Conservation (phyloP, 2,113 vertebrate genomes). For the Heterotilapia buettikoferi region DNA sequence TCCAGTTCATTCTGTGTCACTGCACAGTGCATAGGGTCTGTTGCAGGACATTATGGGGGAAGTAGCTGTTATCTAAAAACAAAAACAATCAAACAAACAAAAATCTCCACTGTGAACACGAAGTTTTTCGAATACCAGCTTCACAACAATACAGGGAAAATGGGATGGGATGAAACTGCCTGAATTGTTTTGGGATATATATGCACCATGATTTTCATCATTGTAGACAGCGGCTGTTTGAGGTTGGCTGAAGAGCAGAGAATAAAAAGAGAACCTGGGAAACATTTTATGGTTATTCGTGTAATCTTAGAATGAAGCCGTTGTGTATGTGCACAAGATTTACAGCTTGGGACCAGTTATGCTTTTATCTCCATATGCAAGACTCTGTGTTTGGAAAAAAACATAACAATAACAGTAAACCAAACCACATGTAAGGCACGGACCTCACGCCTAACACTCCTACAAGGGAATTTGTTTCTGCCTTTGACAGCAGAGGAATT, state of each 20-base stretch:
- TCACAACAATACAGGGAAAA: not conserved
- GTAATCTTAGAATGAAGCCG: not conserved
- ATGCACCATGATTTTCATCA: not conserved
- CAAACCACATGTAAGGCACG: conserved; percentile 17
- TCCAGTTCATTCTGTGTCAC: not conserved
- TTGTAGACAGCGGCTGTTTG: not conserved
- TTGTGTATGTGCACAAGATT: not conserved
- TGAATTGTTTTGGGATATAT: not conserved
- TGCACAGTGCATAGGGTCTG: not conserved
- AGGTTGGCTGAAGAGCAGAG: not conserved
- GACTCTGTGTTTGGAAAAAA: conserved; percentile 24
- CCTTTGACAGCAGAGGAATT: conserved; percentile 61
- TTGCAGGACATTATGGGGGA: not conserved
- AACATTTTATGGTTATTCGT: not conserved
- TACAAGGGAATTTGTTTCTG: conserved; percentile 64
- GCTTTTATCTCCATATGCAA: conserved; percentile 19
- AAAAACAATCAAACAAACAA: not conserved
- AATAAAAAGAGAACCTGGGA: not conserved
- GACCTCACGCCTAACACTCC: conserved; percentile 63
- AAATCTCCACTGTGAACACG: not conserved
- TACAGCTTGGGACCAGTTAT: not conserved
- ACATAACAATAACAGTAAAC: conserved; percentile 22
- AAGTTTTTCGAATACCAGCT: accelerated
- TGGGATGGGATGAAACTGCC: not conserved
- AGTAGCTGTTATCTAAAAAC: not conserved